Evolutionary conservation across 2,113 vertebrate genomes (phyloP), one percentile per base, ranked within the genome.

Genomic region (Daubentonia madagascariensis): DNA sequence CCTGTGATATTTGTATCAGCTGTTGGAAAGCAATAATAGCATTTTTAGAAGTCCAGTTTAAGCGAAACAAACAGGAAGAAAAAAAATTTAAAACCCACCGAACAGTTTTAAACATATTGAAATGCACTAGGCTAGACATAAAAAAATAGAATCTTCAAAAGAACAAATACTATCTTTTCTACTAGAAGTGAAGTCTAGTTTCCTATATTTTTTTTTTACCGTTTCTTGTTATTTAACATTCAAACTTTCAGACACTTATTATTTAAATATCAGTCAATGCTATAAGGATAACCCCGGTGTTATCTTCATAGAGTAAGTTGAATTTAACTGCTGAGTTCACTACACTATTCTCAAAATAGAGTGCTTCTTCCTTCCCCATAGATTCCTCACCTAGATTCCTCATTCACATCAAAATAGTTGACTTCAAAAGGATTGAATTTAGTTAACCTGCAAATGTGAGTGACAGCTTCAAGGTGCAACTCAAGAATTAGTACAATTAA

Each of bases 401-500:
- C 32, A 85, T 57, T 92, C 80, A 65, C 2, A 86, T 93, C 11
- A 68, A 59, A 95, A 89, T 16, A 32, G 13, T 63, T 35, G 5
- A 16, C 86, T 95, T 96, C 92, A 88, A 52, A 86, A 91, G 6
- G 9, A 76, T 72, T 73, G n/a, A 32, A 78, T 73, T 88, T 35
- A 85, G 59, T 97, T 96, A 96, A 93, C 45, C 63, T 94, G 67
- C 4, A 84, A 96, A 79, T 30, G 23, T 85, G 65, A 96, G 43
- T 85, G 93, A 96, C 50, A 97, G 72, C 48, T 91, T 92, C n/a
- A 70, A 96, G 61, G n/a, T 57, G 25, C 48, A 86, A 20, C 30
- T 95, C 50, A 94, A 32, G 35, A 94, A 89, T 87, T 80, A 91
- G 94, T 78, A 86, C n/a, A 94, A 87, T 94, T 97, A 90, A 94